phyloP scores from a whole-genome alignment of 2,797 vertebrate species.

The Enteromius fasciolatus region DNA sequence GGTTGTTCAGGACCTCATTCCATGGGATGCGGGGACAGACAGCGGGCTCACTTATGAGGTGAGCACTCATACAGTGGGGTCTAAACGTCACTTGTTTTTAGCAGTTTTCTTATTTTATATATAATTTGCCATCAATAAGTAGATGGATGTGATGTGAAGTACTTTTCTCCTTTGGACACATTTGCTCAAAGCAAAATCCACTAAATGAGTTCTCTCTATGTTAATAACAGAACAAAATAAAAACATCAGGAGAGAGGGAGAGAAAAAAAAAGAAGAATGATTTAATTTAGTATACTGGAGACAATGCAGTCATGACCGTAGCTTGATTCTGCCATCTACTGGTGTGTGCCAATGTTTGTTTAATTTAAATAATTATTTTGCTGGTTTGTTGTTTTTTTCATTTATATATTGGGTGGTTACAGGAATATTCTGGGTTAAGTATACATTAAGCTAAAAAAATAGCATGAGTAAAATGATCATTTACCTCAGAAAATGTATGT shows the following conservation, averaged over 20 bases:
- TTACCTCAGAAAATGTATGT: neutral
- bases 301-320: constrained; percentile 13
- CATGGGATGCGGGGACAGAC: constrained; percentile 98
- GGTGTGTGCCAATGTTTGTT: constrained; percentile 15
- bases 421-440: neutral
- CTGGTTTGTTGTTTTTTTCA: neutral
- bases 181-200: neutral
- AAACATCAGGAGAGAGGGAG: neutral
- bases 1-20: constrained; percentile 93
- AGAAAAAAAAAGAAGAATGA: neutral
- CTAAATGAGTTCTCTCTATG: neutral
- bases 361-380: neutral
- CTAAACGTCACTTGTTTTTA: neutral
- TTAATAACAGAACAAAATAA: constrained; percentile 4
- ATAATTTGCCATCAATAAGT: neutral
- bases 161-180: neutral
- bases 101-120: neutral
- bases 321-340: constrained; percentile 58
- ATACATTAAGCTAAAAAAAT: neutral
- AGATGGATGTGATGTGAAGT: neutral
- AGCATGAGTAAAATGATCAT: neutral
- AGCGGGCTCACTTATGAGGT: constrained; percentile 96
- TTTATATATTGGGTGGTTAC: neutral
- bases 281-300: neutral
- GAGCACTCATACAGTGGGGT: neutral